Percentiles rank a stretch among this genome's conserved stretches.
phyloP scores from a whole-genome alignment of 2,797 vertebrate genomes.

The Lates japonicus region DNA sequence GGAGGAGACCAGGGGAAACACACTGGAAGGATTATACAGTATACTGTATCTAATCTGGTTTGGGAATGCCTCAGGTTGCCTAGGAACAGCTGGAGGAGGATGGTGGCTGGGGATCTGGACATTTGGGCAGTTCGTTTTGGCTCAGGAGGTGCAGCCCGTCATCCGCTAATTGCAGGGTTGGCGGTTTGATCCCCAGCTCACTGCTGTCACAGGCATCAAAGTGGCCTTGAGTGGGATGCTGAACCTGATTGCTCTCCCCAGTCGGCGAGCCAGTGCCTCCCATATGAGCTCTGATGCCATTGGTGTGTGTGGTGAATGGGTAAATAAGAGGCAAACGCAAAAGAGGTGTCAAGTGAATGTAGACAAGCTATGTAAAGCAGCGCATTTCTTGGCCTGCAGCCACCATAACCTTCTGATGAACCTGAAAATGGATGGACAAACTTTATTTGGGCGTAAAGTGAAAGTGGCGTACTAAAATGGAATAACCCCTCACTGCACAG shows the following conservation, averaged over 20 bases:
- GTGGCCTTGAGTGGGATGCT: constrained; percentile 23
- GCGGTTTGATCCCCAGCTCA: constrained; percentile 10
- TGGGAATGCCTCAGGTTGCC: constrained; percentile 13
- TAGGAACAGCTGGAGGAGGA: constrained; percentile 11
- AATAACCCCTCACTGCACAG: not conserved
- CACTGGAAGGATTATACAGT: not conserved
- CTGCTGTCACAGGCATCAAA: not conserved
- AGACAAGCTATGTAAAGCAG: not conserved
- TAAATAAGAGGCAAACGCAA: not conserved
- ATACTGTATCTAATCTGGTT: constrained; percentile 11
- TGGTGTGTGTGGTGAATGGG: not conserved
- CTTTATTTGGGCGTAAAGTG: constrained; percentile 9
- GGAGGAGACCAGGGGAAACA: constrained; percentile 3
- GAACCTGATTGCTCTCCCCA: constrained; percentile 9
- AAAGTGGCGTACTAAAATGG: not conserved
- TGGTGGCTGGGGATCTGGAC: not conserved
- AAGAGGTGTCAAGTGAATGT: not conserved
- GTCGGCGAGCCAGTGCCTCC: not conserved
- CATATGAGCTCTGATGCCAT: not conserved
- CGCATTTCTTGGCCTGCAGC: not conserved
- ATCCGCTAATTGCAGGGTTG: not conserved
- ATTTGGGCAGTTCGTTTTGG: not conserved
- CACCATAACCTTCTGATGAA: not conserved
- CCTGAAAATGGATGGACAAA: constrained; percentile 16
- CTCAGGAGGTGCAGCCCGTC: constrained; percentile 9